These are phyloP conservation scores for Scaptomyza caliginosa DNA, from an alignment of 2,888 invertebrate genomes.

Conservation along the genomic window DNA sequence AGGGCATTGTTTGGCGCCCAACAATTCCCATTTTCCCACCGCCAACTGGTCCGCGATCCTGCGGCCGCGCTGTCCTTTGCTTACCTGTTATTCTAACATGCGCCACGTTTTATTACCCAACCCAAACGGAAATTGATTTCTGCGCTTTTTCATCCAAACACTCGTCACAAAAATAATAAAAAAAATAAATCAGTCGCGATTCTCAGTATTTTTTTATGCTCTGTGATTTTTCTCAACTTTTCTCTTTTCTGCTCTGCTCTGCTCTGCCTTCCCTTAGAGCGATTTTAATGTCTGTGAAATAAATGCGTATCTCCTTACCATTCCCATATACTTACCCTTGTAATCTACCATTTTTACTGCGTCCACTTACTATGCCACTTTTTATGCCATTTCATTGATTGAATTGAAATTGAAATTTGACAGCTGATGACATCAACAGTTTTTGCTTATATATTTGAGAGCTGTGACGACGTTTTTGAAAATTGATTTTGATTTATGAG, in stretches of 20 bases:
- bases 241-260: slow-evolving; percentile 9
- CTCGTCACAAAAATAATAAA: slow-evolving; percentile 25
- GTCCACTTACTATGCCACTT: slow-evolving; percentile 60
- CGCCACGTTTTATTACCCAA: slow-evolving; percentile 60
- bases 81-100: slow-evolving; percentile 58
- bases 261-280: slow-evolving; percentile 1
- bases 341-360: slow-evolving; percentile 33
- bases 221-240: slow-evolving; percentile 56
- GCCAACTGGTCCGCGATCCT: neutral
- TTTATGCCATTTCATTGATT: slow-evolving; percentile 61
- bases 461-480: slow-evolving; percentile 16
- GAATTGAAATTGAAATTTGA: slow-evolving; percentile 62
- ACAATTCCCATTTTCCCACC: slow-evolving; percentile 33
- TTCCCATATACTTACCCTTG: neutral
- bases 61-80: slow-evolving; percentile 8
- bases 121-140: slow-evolving; percentile 78
- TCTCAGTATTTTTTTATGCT: slow-evolving; percentile 21
- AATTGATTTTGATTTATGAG: slow-evolving; percentile 19
- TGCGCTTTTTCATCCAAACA: slow-evolving; percentile 37
- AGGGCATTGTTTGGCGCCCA: slow-evolving; percentile 65
- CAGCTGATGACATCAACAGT: slow-evolving; percentile 52
- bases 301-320: neutral
- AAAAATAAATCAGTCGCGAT: slow-evolving; percentile 29
- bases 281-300: slow-evolving; percentile 41
- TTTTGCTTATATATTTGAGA: slow-evolving; percentile 37